These are phyloP conservation scores for Numida meleagris DNA, from an alignment of 2,113 vertebrate species.

Conservation along the genomic window DNA sequence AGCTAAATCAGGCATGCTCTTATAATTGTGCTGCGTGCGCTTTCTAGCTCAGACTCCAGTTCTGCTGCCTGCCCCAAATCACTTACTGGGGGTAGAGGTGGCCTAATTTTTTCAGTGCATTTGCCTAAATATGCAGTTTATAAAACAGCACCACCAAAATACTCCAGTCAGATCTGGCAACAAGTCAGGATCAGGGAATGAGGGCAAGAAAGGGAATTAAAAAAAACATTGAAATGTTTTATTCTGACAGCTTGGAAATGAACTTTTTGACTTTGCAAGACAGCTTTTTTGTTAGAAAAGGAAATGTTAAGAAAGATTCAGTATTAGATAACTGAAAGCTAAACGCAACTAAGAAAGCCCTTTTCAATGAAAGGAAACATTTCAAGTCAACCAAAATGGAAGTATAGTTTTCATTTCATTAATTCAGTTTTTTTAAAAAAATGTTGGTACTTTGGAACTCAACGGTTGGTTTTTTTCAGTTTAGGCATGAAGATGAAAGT, in stretches of 20 bases:
- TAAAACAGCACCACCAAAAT: not conserved
- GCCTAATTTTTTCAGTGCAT: constrained; percentile 9
- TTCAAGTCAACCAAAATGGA: not conserved
- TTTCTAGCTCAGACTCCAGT: not conserved
- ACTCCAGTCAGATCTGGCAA: not conserved
- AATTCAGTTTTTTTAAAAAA: not conserved
- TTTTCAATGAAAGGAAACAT: not conserved
- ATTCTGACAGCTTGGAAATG: not conserved
- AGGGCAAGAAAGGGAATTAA: not conserved
- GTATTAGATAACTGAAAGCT: not conserved
- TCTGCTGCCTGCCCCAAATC: not conserved
- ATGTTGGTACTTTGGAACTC: not conserved
- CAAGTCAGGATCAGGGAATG: not conserved
- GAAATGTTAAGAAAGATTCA: not conserved
- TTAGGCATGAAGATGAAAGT: not conserved
- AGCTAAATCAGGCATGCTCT: constrained; percentile 36
- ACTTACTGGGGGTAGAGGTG: not conserved
- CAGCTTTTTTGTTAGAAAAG: not conserved
- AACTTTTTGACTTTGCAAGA: not conserved
- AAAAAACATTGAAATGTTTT: not conserved
- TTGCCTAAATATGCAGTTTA: not conserved
- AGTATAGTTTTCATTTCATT: not conserved
- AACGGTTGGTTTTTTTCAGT: not conserved
- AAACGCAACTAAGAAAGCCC: not conserved
- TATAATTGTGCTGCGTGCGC: not conserved